phyloP scores from a whole-genome alignment of 2,113 vertebrate species.

The Centropus unirufus region DNA sequence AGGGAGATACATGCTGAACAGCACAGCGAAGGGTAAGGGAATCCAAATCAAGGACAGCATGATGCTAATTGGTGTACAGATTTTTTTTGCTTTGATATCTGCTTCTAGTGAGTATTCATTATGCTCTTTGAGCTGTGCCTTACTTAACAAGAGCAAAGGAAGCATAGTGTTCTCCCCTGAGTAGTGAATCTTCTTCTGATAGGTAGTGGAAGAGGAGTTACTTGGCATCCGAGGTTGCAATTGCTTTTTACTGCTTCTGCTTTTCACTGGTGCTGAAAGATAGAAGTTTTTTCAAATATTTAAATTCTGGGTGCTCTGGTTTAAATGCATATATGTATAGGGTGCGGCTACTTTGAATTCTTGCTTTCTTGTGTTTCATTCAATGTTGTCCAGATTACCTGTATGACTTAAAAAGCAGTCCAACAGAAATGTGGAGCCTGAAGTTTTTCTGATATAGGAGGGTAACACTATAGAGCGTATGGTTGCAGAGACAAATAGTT shows the following conservation, averaged over 20 bases:
- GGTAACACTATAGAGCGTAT: not conserved
- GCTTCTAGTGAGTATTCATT: not conserved
- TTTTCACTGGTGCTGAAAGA: not conserved
- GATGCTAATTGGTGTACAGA: not conserved
- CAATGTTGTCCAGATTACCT: not conserved
- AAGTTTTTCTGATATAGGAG: not conserved
- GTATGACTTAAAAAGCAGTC: not conserved
- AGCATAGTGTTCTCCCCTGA: not conserved
- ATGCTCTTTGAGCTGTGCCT: not conserved
- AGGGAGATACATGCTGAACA: not conserved
- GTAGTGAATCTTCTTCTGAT: not conserved
- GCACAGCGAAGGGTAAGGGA: not conserved
- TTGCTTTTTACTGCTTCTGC: not conserved
- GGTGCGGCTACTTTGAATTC: not conserved
- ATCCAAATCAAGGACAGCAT: not conserved
- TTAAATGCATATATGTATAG: not conserved
- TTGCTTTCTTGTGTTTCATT: not conserved
- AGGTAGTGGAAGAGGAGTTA: not conserved
- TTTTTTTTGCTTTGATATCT: not conserved
- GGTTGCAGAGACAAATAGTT: not conserved
- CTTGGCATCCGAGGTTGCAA: not conserved
- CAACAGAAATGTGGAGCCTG: not conserved
- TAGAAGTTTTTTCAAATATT: not conserved
- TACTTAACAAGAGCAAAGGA: not conserved
- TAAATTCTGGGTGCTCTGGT: not conserved